A percentile compares a stretch with the other conserved stretches of the same genome.
Conservation (phyloP, 1,140 invertebrate genomes). For the Papilio dardanus region DNA sequence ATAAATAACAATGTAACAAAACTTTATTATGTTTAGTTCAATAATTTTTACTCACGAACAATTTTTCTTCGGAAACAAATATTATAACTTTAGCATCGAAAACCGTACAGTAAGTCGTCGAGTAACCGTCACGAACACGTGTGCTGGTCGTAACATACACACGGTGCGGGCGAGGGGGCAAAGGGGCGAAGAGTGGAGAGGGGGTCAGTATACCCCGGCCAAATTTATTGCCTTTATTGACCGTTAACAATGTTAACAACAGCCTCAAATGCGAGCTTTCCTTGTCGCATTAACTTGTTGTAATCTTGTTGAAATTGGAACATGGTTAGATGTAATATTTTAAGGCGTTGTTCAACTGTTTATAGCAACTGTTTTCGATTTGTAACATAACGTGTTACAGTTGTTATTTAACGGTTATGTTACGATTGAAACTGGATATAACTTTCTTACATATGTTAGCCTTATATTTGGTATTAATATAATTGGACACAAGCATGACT, state of each 20-base stretch:
- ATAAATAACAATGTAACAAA: not conserved
- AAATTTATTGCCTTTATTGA: conserved; percentile 60
- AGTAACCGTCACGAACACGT: conserved; percentile 25
- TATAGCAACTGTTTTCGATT: not conserved
- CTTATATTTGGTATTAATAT: no score
- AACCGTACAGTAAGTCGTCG: conserved; percentile 15
- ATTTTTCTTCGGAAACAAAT: conserved; percentile 20
- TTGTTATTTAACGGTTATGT: not conserved
- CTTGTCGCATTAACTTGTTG: conserved; percentile 47
- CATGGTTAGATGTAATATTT: conserved; percentile 29
- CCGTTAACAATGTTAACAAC: conserved; percentile 52
- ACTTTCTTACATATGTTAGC: no score
- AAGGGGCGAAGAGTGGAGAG: not conserved
- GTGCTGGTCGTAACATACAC: conserved; percentile 28
- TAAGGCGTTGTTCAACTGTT: conserved; percentile 7
- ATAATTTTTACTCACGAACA: conserved; percentile 6
- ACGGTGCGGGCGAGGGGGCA: not conserved
- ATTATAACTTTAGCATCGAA: conserved; percentile 26
- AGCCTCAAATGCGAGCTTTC: conserved; percentile 43
- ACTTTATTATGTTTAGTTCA: not conserved
- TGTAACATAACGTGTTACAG: not conserved
- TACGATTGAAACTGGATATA: not conserved
- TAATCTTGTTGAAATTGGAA: conserved; percentile 45
- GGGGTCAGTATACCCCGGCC: conserved; percentile 39
- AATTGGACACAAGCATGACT: no score